Evolutionary conservation across 2,797 vertebrate species (phyloP), one percentile per base, ranked within the genome.

Genomic region (Xiphorhynchus erythropygius): DNA sequence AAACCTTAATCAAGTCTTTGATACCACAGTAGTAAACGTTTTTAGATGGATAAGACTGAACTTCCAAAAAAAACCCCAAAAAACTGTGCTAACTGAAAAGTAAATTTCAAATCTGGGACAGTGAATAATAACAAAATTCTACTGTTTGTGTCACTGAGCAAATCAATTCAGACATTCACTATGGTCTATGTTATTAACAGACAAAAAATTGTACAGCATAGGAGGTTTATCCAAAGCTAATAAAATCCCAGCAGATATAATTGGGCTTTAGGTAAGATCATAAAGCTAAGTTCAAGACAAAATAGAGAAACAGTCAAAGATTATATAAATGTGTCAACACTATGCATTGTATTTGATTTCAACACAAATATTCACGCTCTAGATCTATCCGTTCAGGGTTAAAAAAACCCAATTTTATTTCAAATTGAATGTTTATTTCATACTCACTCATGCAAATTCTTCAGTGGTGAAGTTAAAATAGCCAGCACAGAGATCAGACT

Each of bases 381-480:
- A 69, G 18, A 53, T 50, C 24, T 28, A 60, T 14, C 63, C 4
- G 30, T 23, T 5, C 39, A 84, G 78, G 18, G 7, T 91, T 50
- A 93, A 63, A 27, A 82, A 46, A 3, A 37, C 7, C 35, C 21
- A 78, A 50, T 65, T 57, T 75, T 37, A 91, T 15, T 25, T 83
- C 47, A 77, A 95, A 75, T 7, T 24, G 44, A 96, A 87, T 55
- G 59, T n/a, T 89, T 57, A 35, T 46, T 60, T 93, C 49, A 95
- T 96, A 98, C 98, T 98, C 94, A 99, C 99, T 98, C 97, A 90
- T 98, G 95, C 24, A 99, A 96, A 83, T 97, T 96, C 70, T 98
- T 94, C 41, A 99, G 94, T 8, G 99, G 99, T 60, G 99, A 98
- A 57, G 99, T 99, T 96, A 98, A 97, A 94, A 99, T 91, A 71